Conservation (phyloP, 2,888 invertebrate genomes). For the Aphodius granarius region DNA sequence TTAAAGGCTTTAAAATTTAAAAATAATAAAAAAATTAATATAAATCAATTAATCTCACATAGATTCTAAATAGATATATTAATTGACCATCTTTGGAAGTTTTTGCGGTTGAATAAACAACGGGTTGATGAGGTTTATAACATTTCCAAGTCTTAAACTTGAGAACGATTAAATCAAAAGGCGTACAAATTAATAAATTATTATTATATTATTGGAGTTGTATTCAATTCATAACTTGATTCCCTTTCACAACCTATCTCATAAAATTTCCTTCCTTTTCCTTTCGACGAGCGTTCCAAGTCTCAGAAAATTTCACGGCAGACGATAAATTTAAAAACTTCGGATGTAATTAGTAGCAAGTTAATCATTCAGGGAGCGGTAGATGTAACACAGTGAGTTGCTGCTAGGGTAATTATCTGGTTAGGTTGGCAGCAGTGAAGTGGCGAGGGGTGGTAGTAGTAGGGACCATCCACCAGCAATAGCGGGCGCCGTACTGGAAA, state of each 20-base stretch:
- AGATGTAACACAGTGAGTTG: conserved; percentile 5
- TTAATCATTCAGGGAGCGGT: conserved; percentile 8
- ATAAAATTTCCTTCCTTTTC: background rate
- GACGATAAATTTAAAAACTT: background rate
- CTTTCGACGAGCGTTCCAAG: background rate
- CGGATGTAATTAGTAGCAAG: conserved; percentile 7
- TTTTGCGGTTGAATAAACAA: too few relatives aligned
- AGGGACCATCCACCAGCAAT: background rate
- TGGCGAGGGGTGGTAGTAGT: background rate
- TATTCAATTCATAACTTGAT: background rate
- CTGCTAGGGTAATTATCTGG: conserved; percentile 11
- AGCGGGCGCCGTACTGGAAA: background rate
- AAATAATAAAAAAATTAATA: too few relatives aligned
- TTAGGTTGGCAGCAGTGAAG: conserved; percentile 2
- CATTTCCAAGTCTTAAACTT: too few relatives aligned
- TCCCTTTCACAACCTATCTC: background rate
- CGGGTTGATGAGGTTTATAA: too few relatives aligned
- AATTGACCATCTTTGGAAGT: too few relatives aligned
- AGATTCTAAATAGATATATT: too few relatives aligned
- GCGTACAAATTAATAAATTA: too few relatives aligned
- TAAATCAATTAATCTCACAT: too few relatives aligned
- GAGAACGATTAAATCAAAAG: too few relatives aligned
- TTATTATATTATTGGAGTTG: too few relatives aligned
- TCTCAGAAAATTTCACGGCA: background rate
- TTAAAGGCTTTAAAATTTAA: too few relatives aligned